These are phyloP conservation scores for Phoenicopterus ruber DNA, from an alignment of 2,113 vertebrate species.

Conservation along the genomic window DNA sequence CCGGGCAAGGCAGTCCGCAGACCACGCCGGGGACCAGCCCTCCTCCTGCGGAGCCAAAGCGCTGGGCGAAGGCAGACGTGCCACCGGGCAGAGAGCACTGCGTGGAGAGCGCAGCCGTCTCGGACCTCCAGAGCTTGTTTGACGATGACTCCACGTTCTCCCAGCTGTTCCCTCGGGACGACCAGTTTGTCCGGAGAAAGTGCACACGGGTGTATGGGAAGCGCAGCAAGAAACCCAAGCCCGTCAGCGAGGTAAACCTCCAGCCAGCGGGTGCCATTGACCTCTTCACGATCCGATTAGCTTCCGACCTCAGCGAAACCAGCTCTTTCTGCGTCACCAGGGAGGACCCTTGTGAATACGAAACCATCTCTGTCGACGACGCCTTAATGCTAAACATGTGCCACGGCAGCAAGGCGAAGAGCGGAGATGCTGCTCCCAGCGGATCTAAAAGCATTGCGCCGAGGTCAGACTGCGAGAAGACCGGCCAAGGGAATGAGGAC, in stretches of 20 bases:
- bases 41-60: background rate
- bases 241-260: background rate
- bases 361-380: slow-evolving; percentile 81
- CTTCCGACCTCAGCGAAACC: slow-evolving; percentile 67
- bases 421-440: background rate
- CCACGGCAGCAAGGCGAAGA: slow-evolving; percentile 72
- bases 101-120: background rate
- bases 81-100: background rate
- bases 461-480: background rate
- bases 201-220: slow-evolving; percentile 89
- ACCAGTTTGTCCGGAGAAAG: slow-evolving; percentile 83
- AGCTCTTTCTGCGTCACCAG: slow-evolving; percentile 72
- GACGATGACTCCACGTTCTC: slow-evolving; percentile 88
- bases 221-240: slow-evolving; percentile 79
- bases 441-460: background rate
- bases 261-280: background rate
- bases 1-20: background rate
- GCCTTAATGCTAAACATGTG: slow-evolving; percentile 84
- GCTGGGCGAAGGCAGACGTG: accelerated
- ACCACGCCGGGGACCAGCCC: accelerated
- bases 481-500: background rate
- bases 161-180: slow-evolving; percentile 85
- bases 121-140: slow-evolving; percentile 74
- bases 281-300: slow-evolving; percentile 1
- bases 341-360: slow-evolving; percentile 77